phyloP scores from a whole-genome alignment of 2,113 vertebrate genomes.

The Nasalis larvatus region DNA sequence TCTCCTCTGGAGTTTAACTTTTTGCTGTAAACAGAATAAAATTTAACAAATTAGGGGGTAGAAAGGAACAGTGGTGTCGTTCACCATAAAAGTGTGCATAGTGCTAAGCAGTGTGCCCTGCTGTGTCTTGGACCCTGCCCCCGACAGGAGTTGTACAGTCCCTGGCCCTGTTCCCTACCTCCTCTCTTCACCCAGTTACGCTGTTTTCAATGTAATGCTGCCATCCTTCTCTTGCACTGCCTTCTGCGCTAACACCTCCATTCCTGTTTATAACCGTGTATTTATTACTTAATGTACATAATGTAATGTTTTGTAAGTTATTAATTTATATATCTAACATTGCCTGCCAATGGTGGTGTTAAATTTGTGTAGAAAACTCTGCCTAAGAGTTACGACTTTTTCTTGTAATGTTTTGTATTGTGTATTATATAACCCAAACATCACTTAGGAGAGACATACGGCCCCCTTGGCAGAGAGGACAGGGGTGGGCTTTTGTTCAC shows the following conservation, averaged over 20 bases:
- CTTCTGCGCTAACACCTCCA: constrained; percentile 92
- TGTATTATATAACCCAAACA: constrained; percentile 83
- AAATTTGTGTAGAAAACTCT: constrained; percentile 94
- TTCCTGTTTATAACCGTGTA: constrained; percentile 99
- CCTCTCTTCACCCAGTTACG: constrained; percentile 17
- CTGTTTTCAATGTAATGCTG: constrained; percentile 77
- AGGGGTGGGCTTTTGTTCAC: constrained; percentile 26
- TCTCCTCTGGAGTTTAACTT: constrained; percentile 48
- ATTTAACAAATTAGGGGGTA: neutral
- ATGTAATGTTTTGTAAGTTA: constrained; percentile 99
- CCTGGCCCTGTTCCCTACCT: neutral
- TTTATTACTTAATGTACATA: constrained; percentile 99
- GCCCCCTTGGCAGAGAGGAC: constrained; percentile 77
- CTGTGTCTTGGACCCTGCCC: neutral
- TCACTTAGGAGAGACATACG: constrained; percentile 86
- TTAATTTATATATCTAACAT: constrained; percentile 99
- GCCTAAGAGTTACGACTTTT: constrained; percentile 92
- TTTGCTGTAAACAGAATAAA: constrained; percentile 61
- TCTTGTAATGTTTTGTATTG: constrained; percentile 88
- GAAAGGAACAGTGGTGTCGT: neutral
- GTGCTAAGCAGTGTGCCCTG: constrained; percentile 35
- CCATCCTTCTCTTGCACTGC: constrained; percentile 90
- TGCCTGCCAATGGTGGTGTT: constrained; percentile 94
- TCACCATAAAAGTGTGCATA: neutral
- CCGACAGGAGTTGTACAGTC: constrained; percentile 56